Evolutionary conservation across 2,797 vertebrate genomes (phyloP), one percentile per base, ranked within the genome.

Genomic region (Silurus lanzhouensis): DNA sequence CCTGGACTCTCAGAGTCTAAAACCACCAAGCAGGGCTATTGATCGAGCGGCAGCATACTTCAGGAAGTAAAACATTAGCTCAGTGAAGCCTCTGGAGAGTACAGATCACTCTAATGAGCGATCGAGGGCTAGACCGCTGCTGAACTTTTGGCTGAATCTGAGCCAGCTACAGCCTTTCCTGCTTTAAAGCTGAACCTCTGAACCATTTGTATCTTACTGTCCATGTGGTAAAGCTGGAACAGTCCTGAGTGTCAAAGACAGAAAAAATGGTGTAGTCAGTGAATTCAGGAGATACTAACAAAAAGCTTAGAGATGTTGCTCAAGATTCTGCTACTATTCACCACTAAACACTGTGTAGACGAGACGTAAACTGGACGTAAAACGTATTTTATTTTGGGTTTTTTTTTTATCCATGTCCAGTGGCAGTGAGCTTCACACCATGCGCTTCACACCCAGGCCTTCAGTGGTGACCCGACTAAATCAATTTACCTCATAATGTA

Each of bases 31-130:
- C 63, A 82, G 79, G 55, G 83, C 67, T 88, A 89, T 88, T 74
- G 89, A 90, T 89, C 55, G 83, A 81, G 85, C 70, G 76, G 85
- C 84, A 88, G 88, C 75, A 75, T 79, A 86, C 85, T 87, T 85
- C 70, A 87, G 88, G 88, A 89, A 89, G 84, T 89, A 83, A 88
- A 89, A 90, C 88, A 88, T 90, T 88, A 87, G 85, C 87, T 88
- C 87, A 87, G 84, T 80, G 70, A 76, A 77, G 87, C 72, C 88
- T 87, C 85, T 76, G 31, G 85, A 71, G 82, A 86, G 70, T 55
- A 66, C 76, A 20, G 84, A 84, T 88, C 82, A 83, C 72, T 90
- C 74, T 70, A 86, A 86, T 83, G 74, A 89, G 68, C 79, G 82
- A 70, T 83, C 46, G 77, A 81, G 71, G 87, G 74, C 68, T 78